These are phyloP conservation scores for Varanus salvator DNA, from an alignment of 2,113 vertebrate genomes.

Conservation along the genomic window DNA sequence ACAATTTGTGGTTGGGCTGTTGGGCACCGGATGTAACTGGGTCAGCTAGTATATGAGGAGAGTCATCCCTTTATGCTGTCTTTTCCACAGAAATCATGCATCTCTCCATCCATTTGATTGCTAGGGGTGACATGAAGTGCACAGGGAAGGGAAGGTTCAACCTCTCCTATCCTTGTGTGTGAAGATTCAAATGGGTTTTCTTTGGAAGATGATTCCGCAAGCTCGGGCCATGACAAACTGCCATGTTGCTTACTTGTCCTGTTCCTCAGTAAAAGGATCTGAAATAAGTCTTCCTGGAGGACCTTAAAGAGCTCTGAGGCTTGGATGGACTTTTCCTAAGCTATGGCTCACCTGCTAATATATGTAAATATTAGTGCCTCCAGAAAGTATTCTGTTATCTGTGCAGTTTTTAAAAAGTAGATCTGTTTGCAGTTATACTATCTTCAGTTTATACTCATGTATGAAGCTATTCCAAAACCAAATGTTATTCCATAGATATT, in stretches of 20 bases:
- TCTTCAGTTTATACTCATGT: background rate
- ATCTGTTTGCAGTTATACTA: background rate
- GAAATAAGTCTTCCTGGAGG: background rate
- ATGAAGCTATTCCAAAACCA: background rate
- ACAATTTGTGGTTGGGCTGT: too few species aligned
- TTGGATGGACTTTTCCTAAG: background rate
- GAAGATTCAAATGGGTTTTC: too few species aligned
- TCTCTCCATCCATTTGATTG: too few species aligned
- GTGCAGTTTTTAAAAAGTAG: background rate
- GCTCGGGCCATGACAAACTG: background rate
- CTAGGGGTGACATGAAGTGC: too few species aligned
- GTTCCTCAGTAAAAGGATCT: background rate
- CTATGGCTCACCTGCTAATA: background rate
- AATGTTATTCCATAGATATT: background rate
- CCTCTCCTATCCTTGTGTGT: too few species aligned
- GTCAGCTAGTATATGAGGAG: too few species aligned
- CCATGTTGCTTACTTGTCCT: background rate
- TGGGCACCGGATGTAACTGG: too few species aligned
- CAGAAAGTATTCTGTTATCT: background rate
- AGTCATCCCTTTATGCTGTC: too few species aligned
- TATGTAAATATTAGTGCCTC: background rate
- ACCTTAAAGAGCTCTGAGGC: background rate
- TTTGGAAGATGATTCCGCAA: background rate
- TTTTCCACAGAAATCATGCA: too few species aligned
- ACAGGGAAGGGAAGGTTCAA: too few species aligned